Percentiles rank a stretch among this genome's conserved stretches.
These are phyloP conservation scores for Agrypnus murinus DNA, from an alignment of 2,888 invertebrate genomes.

Conservation along the genomic window DNA sequence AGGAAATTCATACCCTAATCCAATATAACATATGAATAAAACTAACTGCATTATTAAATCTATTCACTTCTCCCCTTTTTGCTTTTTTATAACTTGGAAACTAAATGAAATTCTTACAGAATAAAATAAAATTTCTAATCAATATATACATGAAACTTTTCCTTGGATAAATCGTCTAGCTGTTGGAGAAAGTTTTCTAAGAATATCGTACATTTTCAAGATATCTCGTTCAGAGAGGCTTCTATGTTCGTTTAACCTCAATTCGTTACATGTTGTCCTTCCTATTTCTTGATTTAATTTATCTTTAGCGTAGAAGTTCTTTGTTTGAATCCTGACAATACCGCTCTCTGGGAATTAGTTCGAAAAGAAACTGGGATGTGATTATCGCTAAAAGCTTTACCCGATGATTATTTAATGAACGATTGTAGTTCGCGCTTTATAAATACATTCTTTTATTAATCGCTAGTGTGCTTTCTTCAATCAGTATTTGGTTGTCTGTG, in stretches of 20 bases:
- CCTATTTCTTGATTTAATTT: constrained; percentile 40
- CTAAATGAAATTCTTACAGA: too few species aligned
- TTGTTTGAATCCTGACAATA: constrained; percentile 43
- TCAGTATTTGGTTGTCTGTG: not conserved
- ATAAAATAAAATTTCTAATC: not conserved
- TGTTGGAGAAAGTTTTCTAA: not conserved
- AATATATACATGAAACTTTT: not conserved
- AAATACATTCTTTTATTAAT: constrained; percentile 17
- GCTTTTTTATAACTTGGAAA: too few species aligned
- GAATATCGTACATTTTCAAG: constrained; percentile 20
- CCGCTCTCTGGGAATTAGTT: constrained; percentile 35
- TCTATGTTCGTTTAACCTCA: constrained; percentile 39
- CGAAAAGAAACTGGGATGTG: constrained; percentile 38
- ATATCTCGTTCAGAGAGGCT: constrained; percentile 38
- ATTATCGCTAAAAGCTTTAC: constrained; percentile 41
- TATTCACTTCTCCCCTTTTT: too few species aligned
- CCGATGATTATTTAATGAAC: constrained; percentile 38
- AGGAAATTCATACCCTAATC: constrained; percentile 3
- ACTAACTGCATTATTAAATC: too few species aligned
- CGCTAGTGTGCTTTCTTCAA: not conserved
- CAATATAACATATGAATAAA: too few species aligned
- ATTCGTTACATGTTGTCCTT: constrained; percentile 42
- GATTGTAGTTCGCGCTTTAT: constrained; percentile 27
- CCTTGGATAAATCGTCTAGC: not conserved
- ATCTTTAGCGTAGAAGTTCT: constrained; percentile 38